These are phyloP conservation scores for Pygocentrus nattereri DNA, from an alignment of 2,797 vertebrate genomes.

Conservation along the genomic window DNA sequence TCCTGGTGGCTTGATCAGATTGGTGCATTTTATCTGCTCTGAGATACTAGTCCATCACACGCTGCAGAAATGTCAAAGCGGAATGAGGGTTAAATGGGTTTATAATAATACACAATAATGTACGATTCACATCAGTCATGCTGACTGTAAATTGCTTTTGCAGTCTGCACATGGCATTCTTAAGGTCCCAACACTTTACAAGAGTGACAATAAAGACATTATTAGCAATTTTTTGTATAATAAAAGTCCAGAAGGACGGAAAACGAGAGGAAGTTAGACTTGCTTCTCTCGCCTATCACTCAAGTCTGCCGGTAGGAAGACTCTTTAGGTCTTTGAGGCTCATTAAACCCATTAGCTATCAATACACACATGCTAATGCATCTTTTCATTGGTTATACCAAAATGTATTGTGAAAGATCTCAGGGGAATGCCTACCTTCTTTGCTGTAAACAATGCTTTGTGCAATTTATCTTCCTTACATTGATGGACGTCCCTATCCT, in stretches of 20 bases:
- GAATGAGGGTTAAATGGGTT: background rate
- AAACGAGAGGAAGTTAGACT: background rate
- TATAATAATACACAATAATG: slow-evolving; percentile 4
- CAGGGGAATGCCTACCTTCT: background rate
- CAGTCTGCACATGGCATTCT: background rate
- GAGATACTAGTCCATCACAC: background rate
- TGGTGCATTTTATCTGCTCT: slow-evolving; percentile 2
- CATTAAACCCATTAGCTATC: slow-evolving; percentile 18
- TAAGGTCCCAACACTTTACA: background rate
- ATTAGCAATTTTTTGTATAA: background rate
- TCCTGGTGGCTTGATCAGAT: slow-evolving; percentile 23
- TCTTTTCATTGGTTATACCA: background rate
- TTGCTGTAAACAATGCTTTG: too few species aligned
- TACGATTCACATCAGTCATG: background rate
- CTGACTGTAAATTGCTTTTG: slow-evolving; percentile 2
- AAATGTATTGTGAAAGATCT: background rate
- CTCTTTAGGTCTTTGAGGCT: background rate
- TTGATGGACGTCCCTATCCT: background rate
- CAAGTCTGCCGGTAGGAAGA: background rate
- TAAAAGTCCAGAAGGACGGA: background rate
- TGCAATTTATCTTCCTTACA: background rate
- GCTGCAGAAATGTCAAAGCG: slow-evolving; percentile 6
- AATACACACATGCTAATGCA: slow-evolving; percentile 11
- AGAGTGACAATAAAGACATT: background rate
- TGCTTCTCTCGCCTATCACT: background rate